phyloP scores from a whole-genome alignment of 2,888 invertebrate species.

The Beris chalybata region DNA sequence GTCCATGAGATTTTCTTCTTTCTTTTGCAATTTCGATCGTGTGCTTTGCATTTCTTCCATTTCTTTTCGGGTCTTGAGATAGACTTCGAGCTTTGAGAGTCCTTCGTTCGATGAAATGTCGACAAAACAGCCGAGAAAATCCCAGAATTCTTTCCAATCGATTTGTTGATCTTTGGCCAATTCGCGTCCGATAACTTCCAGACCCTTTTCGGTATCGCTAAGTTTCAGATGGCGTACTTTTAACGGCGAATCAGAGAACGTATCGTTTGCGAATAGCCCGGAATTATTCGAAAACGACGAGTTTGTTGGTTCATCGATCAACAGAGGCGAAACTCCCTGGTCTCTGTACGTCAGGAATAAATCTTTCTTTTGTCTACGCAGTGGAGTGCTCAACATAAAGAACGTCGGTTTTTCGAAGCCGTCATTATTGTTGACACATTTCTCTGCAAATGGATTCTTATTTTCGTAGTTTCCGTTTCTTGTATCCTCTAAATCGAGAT shows the following conservation, averaged over 20 bases:
- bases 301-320: constrained; percentile 36
- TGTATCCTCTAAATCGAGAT: constrained; percentile 23
- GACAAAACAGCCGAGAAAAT: constrained; percentile 79
- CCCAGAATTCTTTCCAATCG: constrained; percentile 92
- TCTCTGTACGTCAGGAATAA: constrained; percentile 48
- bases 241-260: constrained; percentile 44
- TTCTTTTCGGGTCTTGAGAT: constrained; percentile 57
- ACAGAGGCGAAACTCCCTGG: constrained; percentile 41
- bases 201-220: constrained; percentile 80
- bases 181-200: constrained; percentile 81
- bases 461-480: constrained; percentile 26
- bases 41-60: constrained; percentile 35
- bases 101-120: constrained; percentile 77
- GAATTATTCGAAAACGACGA: constrained; percentile 19
- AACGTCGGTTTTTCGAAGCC: not conserved
- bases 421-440: constrained; percentile 2
- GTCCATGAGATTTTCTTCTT: constrained; percentile 41
- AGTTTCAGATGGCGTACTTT: constrained; percentile 59
- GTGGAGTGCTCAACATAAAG: constrained; percentile 28
- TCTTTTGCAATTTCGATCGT: constrained; percentile 27
- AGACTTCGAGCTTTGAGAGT: constrained; percentile 71
- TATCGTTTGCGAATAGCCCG: constrained; percentile 33
- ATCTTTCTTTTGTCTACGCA: constrained; percentile 42
- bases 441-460: not conserved
- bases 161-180: constrained; percentile 70